A percentile compares a stretch with the other conserved stretches of the same genome.
Conservation (phyloP, 2,888 invertebrate genomes). For the Acrobasis suavella region DNA sequence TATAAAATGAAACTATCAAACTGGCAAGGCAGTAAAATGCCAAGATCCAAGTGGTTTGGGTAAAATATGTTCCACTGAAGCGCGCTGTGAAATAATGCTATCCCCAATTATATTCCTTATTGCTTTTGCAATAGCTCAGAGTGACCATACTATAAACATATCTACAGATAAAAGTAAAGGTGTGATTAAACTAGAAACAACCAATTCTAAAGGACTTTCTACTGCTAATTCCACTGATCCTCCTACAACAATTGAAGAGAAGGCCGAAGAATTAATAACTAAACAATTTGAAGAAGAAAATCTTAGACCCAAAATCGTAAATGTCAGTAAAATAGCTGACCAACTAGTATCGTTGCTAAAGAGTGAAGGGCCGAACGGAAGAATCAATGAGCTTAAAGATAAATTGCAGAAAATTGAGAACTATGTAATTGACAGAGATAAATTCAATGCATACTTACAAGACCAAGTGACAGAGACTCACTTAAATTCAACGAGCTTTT, state of each 20-base stretch:
- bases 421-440: slow-evolving; percentile 54
- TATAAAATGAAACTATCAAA: slow-evolving; percentile 19
- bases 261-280: slow-evolving; percentile 23
- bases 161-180: neutral
- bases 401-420: slow-evolving; percentile 54
- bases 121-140: neutral
- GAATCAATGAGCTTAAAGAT: slow-evolving; percentile 52
- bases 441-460: slow-evolving; percentile 43
- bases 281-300: slow-evolving; percentile 15
- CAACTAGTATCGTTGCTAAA: slow-evolving; percentile 39
- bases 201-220: too few relatives aligned
- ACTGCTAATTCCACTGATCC: too few relatives aligned
- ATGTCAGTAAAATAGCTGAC: slow-evolving; percentile 39
- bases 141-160: neutral
- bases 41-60: slow-evolving; percentile 3
- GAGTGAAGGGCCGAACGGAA: slow-evolving; percentile 34
- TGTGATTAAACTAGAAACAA: slow-evolving; percentile 10
- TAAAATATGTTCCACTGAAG: slow-evolving; percentile 12
- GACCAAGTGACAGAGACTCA: slow-evolving; percentile 48
- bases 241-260: too few relatives aligned
- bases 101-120: neutral
- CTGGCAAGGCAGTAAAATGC: slow-evolving; percentile 18
- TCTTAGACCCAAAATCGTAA: slow-evolving; percentile 27
- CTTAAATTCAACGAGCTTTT: slow-evolving; percentile 63
- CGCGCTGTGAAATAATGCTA: neutral